Evolutionary conservation across 2,797 vertebrate species (phyloP).

Genomic region (Passerculus sandwichensis): DNA sequence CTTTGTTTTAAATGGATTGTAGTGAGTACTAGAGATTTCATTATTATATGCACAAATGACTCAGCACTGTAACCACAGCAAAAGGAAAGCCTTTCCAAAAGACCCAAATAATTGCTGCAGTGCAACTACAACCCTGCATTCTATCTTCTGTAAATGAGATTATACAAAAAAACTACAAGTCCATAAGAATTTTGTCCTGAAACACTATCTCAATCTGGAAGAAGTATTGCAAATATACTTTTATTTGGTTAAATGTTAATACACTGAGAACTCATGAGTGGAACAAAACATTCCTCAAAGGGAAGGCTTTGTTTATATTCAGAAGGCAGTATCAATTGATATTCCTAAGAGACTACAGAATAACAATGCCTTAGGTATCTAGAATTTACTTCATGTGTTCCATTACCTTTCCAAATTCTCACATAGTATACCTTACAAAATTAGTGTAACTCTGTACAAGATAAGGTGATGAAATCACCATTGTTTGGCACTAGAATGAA

Average conservation of each 20-base stretch:
- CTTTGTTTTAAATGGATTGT: neutral
- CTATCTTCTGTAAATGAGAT: neutral
- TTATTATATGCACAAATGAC: neutral
- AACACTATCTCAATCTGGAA: neutral
- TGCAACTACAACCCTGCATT: neutral
- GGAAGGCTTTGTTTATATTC: neutral
- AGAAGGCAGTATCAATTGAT: neutral
- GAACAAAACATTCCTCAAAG: conserved; percentile 22
- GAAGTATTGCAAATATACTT: neutral
- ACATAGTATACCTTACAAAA: neutral
- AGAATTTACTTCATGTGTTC: neutral
- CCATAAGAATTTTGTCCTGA: neutral
- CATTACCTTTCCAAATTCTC: neutral
- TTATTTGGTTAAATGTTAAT: neutral
- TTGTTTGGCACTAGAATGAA: neutral
- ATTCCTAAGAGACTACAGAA: neutral
- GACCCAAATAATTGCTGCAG: neutral
- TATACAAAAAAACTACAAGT: neutral
- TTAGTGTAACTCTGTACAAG: neutral
- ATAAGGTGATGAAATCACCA: neutral
- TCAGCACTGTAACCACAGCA: neutral
- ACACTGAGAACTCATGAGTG: neutral
- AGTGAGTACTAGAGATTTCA: neutral
- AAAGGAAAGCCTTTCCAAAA: neutral
- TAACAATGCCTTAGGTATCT: neutral